Conservation (phyloP, 2,797 vertebrate species). For the Micropoecilia bifurca region DNA sequence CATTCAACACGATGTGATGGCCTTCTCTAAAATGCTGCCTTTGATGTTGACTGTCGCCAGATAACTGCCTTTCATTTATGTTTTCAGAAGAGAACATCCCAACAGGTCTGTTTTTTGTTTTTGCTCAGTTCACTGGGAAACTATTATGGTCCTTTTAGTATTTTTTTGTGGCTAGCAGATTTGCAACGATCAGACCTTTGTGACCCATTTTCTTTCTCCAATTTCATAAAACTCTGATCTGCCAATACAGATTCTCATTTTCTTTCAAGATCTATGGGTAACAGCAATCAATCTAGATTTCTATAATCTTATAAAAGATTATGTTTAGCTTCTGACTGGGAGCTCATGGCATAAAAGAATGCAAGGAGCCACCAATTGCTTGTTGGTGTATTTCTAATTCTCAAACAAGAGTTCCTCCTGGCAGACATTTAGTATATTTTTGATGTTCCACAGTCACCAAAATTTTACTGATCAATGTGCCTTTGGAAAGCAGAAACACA, state of each 20-base stretch:
- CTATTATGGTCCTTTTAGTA: not conserved
- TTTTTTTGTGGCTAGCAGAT: not conserved
- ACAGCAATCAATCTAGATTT: not conserved
- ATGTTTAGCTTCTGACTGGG: not conserved
- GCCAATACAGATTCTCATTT: not conserved
- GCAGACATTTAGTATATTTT: not conserved
- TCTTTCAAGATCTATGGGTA: not conserved
- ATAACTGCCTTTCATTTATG: conserved; percentile 5
- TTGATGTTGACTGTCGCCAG: conserved; percentile 6
- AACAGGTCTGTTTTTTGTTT: conserved; percentile 1
- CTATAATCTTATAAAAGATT: not conserved
- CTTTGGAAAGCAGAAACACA: conserved; percentile 8
- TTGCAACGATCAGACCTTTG: not conserved
- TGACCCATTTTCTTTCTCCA: not conserved
- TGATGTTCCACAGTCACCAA: conserved; percentile 12
- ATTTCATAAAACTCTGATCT: not conserved
- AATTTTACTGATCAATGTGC: not conserved
- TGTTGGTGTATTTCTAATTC: not conserved
- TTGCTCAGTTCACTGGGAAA: conserved; percentile 1
- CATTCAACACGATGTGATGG: not conserved
- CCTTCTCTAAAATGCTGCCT: conserved; percentile 13
- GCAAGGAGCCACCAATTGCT: not conserved
- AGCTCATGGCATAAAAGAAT: not conserved
- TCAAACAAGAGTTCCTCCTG: not conserved
- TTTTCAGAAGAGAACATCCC: conserved; percentile 5